Conservation (phyloP, 2,797 vertebrate genomes). For the Botia kubotai region DNA sequence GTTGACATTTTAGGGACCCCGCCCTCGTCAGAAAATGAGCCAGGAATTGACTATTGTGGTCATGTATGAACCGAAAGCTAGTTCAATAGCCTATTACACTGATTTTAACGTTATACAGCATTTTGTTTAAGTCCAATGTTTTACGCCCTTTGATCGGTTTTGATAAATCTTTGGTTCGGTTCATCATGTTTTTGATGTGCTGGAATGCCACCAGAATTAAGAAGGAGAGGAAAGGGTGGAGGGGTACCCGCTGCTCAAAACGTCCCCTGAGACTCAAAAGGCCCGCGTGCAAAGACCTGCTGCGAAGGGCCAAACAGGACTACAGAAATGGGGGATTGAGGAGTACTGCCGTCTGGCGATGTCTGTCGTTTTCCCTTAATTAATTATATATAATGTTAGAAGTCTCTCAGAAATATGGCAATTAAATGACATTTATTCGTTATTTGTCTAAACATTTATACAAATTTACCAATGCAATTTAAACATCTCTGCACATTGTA, state of each 20-base stretch:
- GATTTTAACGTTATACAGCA: background rate
- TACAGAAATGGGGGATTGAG: constrained; percentile 56
- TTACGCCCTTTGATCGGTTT: constrained; percentile 3
- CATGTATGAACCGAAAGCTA: too few relatives aligned
- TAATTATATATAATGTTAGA: too few relatives aligned
- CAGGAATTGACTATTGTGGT: too few relatives aligned
- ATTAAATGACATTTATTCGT: too few relatives aligned
- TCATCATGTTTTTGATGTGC: constrained; percentile 56
- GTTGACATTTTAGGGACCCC: too few relatives aligned
- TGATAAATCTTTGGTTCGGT: background rate
- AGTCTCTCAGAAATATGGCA: too few relatives aligned
- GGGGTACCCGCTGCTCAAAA: constrained; percentile 64
- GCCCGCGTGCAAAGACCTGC: constrained; percentile 40
- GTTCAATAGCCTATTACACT: too few relatives aligned
- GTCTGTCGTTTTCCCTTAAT: constrained; percentile 17
- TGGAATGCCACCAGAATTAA: constrained; percentile 75
- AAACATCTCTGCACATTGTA: background rate
- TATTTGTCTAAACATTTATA: too few relatives aligned
- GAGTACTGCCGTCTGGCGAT: constrained; percentile 25
- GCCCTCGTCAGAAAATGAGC: too few relatives aligned
- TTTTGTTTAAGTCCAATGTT: background rate
- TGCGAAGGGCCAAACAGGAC: constrained; percentile 60
- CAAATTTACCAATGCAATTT: too few relatives aligned
- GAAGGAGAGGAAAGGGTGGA: constrained; percentile 56
- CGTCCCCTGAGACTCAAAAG: constrained; percentile 69